Evolutionary conservation across 2,797 vertebrate genomes (phyloP), one percentile per base, ranked within the genome.

Genomic region (Craterocephalus amniculus): DNA sequence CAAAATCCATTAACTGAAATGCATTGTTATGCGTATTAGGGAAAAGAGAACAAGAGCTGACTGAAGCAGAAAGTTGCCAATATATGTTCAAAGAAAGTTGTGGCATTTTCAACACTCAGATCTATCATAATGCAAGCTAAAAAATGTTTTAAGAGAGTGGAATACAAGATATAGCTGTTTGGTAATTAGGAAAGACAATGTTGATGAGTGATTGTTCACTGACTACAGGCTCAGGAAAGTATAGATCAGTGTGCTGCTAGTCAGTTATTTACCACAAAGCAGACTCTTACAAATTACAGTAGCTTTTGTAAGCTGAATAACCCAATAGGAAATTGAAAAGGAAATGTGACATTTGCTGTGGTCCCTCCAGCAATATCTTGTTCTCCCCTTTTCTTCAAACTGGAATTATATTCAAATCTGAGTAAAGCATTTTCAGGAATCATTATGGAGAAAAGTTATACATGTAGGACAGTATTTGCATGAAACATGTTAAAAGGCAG

Each of bases 1-100:
- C 10, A 13, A 58, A 43, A 62, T 67, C 58, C 57, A 56, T 73
- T 20, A 65, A 26, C 38, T 65, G 65, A 65, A 6, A 52, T 35
- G 20, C 9, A 11, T 54, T 36, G 40, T 51, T 65, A 20, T 32
- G 0, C 18, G 22, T 43, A 34, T 51, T 27, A 51, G 20, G 40
- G 14, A 4, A 58, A 54, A 5, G 9, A 63, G 24, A 55, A 54
- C 18, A 35, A 70, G 48, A 45, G 38, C 51, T 70, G 35, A 64
- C 22, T 24, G 32, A 51, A 48, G 64, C 4, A 13, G 3, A 11
- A 36, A 9, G 26, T 27, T 59, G 20, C n/a, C 34, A n/a, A 40
- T 9, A 43, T 35, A 24, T n/a, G 18, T 60, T 63, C 24, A 29
- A 8, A 36, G 31, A 4, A 45, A 58, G 74, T 14, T 12, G 49